Evolutionary conservation across 2,113 vertebrate species (phyloP).

Genomic region (Nyctibius bracteatus): DNA sequence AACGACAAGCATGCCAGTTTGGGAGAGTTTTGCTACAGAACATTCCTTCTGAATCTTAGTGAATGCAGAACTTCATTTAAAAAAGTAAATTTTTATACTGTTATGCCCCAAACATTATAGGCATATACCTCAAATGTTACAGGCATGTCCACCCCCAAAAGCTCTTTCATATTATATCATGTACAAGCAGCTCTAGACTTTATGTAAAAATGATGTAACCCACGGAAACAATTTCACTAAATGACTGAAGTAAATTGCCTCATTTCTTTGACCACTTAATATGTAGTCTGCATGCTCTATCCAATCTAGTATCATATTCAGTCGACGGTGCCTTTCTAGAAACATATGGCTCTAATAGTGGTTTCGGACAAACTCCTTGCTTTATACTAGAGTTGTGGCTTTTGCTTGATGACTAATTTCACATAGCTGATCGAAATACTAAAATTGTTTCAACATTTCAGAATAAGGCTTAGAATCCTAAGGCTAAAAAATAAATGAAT

Average conservation of each 20-base stretch:
- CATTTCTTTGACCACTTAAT: conserved; percentile 16
- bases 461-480: neutral
- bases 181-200: neutral
- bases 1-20: neutral
- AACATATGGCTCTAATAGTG: neutral
- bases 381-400: neutral
- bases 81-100: neutral
- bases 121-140: neutral
- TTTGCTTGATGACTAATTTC: neutral
- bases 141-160: neutral
- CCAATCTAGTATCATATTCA: neutral
- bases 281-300: neutral
- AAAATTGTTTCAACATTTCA: conserved; percentile 1
- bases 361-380: neutral
- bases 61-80: neutral
- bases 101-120: neutral
- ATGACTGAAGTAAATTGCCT: neutral
- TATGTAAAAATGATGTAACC: neutral
- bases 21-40: neutral
- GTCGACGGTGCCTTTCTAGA: neutral
- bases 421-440: neutral
- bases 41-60: neutral
- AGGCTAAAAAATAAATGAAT: neutral
- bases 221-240: neutral
- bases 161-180: neutral